Evolutionary conservation across 2,797 vertebrate genomes (phyloP).

Genomic region (Lophura swinhoii): DNA sequence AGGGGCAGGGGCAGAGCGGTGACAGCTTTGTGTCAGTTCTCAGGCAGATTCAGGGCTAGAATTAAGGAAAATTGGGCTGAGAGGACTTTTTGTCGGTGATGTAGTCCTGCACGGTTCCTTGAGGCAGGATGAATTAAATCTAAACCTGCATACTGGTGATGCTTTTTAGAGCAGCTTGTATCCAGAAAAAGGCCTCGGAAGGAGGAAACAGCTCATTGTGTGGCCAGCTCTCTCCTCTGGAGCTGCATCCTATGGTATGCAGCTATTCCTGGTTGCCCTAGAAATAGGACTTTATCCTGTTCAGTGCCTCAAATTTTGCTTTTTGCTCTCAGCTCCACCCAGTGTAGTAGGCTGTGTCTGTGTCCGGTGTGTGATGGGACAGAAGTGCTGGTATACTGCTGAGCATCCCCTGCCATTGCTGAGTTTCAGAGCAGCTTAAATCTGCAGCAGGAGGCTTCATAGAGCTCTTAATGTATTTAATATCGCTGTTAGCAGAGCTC

Average conservation of each 20-base stretch:
- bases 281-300: slow-evolving; percentile 18
- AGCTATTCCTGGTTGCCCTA: slow-evolving; percentile 29
- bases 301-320: background rate
- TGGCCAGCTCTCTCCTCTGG: background rate
- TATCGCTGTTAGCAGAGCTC: background rate
- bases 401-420: background rate
- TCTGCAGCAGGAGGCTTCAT: background rate
- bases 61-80: background rate
- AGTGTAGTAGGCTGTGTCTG: background rate
- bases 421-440: background rate
- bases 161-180: background rate
- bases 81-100: background rate
- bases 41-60: background rate
- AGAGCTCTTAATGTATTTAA: background rate
- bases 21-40: background rate
- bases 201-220: background rate
- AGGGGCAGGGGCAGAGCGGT: background rate
- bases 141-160: background rate
- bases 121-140: background rate
- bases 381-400: background rate
- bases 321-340: background rate
- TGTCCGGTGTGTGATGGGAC: background rate
- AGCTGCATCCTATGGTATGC: background rate
- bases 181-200: background rate
- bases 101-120: accelerated